Evolutionary conservation across 2,113 vertebrate genomes (phyloP), one percentile per base, ranked within the genome.

Genomic region (Rhabdomys dilectus): DNA sequence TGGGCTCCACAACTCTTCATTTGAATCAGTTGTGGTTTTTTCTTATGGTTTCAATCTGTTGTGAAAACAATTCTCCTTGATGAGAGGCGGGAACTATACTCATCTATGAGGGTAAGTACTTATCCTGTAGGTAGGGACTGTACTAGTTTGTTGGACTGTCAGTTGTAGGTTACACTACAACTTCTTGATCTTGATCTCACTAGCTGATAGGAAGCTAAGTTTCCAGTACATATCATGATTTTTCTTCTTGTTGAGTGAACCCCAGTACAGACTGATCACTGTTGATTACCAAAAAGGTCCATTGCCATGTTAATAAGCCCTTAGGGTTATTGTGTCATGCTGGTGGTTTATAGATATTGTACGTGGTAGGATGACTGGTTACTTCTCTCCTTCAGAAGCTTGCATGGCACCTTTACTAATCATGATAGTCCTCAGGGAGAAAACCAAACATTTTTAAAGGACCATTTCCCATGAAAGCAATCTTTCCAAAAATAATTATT

Each of bases 401-500:
- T 64, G 24, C 2, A 31, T 29, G 13, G 4, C 39, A 64, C 15
- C 81, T 31, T 39, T 85, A 39, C 1, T 31, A 64, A 45, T 29
- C 39, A 85, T 45, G n/a, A 85, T 31, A 31, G 7, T 42, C 7
- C 24, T 42, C n/a, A 62, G 36, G 24, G 2, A 17, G 58, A 10
- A 86, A 91, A 36, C 45, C 31, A 51, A 51, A 82, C 15, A 75
- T 84, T 93, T 97, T 75, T 78, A 68, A 2, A 80, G 36, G 72
- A 73, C 15, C 56, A 24, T 88, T 92, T 90, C 22, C 58, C 39
- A 56, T 9, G 45, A 42, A 53, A 58, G 45, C 34, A 88, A 62
- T 34, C 34, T 53, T n/a, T 72, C 94, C 82, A 87, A 91, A 92
- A 96, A 64, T 91, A 92, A 66, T 6, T 90, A 68, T 91, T 76